Percentiles rank a stretch among this genome's conserved stretches.
Evolutionary conservation across 2,113 vertebrate species (phyloP).

Genomic region (Psophia crepitans): DNA sequence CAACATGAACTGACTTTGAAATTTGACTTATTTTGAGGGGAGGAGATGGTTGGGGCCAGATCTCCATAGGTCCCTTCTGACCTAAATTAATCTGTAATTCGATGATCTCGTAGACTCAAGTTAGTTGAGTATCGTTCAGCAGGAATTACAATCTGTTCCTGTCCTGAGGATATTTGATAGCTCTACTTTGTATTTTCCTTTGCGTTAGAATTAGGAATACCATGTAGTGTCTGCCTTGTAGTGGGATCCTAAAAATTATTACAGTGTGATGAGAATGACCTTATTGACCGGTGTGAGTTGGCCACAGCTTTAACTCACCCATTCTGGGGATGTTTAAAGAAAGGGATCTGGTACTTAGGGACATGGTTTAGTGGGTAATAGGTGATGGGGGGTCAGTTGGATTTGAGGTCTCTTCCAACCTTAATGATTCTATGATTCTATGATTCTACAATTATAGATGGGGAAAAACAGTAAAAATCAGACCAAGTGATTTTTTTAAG

Average conservation of each 20-base stretch:
- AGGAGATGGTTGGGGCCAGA: neutral
- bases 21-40: neutral
- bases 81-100: neutral
- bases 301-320: neutral
- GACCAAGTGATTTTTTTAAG: neutral
- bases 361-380: no score
- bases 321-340: no score
- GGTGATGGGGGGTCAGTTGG: no score
- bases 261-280: neutral
- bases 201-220: neutral
- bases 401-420: no score
- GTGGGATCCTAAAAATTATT: neutral
- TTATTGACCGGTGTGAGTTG: neutral
- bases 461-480: neutral
- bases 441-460: no score
- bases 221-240: neutral
- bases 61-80: neutral
- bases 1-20: neutral
- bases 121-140: neutral
- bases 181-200: neutral
- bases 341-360: no score
- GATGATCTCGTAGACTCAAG: accelerated
- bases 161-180: neutral
- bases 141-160: neutral
- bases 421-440: no score